Evolutionary conservation across 2,797 vertebrate species (phyloP), one percentile per base, ranked within the genome.

Genomic region (Vultur gryphus): DNA sequence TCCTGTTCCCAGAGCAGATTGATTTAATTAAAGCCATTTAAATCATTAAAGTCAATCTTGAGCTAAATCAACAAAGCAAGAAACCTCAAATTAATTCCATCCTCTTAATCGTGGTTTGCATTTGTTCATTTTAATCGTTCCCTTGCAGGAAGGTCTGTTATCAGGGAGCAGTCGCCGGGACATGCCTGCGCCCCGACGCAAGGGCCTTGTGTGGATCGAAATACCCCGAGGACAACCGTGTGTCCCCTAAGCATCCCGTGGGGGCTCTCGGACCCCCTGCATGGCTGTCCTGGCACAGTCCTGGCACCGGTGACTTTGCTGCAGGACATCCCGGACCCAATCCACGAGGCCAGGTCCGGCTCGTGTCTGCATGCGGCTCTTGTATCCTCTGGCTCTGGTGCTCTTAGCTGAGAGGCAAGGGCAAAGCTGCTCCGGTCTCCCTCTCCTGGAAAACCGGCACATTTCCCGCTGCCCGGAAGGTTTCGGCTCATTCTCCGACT

Each of bases 211-310:
- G 16, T 24, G 18, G 65, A 13, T 25, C 4, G 3, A 37, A n/a
- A 46, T 3, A 6, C 26, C 55, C 37, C 2, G 13, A n/a, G 72
- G 72, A 80, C 54, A 55, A 8, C 26, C 3, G 1, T 4, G 76
- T 55, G 43, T 17, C 55, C 46, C 46, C 41, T 51, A 1, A 13
- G 26, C 7, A 48, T 10, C 64, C 65, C 3, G 3, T 16, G 11
- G 7, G 66, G n/a, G 37, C 11, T 39, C 14, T 5, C 0, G 16
- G 48, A 3, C 39, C 39, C n/a, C 2, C 5, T 2, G 5, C 6
- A 16, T 21, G 33, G 48, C 77, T 31, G 13, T 41, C 20, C 49
- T 24, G 87, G 52, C 67, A 4, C 39, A 10, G 37, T 54, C 49
- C 49, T 9, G 37, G 21, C 67, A 6, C 46, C 4, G 2, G 8